These are phyloP conservation scores for Brachypteracias leptosomus DNA, from an alignment of 2,113 vertebrate species.

Conservation along the genomic window DNA sequence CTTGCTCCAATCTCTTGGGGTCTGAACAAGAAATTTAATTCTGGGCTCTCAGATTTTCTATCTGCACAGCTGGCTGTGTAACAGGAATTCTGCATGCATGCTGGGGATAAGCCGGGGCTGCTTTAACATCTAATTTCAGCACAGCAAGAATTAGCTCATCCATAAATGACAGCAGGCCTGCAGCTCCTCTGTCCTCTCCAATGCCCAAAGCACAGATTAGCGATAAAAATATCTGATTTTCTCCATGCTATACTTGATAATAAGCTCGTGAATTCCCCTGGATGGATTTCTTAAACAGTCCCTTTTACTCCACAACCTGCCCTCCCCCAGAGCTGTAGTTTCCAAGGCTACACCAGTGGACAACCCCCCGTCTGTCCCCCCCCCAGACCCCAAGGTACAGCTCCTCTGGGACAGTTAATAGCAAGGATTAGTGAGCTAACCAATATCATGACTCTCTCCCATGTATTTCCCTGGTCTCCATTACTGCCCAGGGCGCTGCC, in stretches of 20 bases:
- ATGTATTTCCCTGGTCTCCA: background rate
- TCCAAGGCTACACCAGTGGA: background rate
- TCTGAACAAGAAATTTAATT: slow-evolving; percentile 3
- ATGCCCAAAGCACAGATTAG: slow-evolving; percentile 44
- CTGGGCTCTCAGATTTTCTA: slow-evolving; percentile 8
- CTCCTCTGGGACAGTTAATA: background rate
- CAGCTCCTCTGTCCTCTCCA: slow-evolving; percentile 46
- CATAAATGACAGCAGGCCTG: slow-evolving; percentile 58
- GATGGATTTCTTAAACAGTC: slow-evolving; percentile 18
- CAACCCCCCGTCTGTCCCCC: background rate
- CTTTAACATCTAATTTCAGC: slow-evolving; percentile 56
- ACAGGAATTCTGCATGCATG: slow-evolving; percentile 29
- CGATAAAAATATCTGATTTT: slow-evolving; percentile 51
- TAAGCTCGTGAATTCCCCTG: slow-evolving; percentile 38
- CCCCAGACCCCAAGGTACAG: background rate
- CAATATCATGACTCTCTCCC: background rate
- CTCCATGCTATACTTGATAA: slow-evolving; percentile 35
- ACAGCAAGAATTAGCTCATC: slow-evolving; percentile 59
- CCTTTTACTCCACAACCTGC: background rate
- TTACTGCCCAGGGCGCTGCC: background rate
- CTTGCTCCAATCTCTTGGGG: background rate
- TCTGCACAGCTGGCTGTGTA: slow-evolving; percentile 3
- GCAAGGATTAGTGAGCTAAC: background rate
- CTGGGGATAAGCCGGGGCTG: slow-evolving; percentile 12
- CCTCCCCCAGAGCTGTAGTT: background rate